Evolutionary conservation across 2,888 invertebrate species (phyloP), one percentile per base, ranked within the genome.

Genomic region (Eristalis intricaria): DNA sequence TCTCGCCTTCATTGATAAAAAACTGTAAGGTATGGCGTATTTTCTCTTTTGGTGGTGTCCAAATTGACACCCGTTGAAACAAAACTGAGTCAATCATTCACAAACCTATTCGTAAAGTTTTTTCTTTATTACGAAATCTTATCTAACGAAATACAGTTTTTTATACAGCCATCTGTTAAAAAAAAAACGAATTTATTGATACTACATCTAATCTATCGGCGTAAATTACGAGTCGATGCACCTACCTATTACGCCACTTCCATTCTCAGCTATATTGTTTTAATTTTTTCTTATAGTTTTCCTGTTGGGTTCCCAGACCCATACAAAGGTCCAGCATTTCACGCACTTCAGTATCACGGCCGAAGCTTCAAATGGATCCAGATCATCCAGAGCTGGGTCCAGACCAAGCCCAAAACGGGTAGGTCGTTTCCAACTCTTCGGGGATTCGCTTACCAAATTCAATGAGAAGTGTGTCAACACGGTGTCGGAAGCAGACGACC

Each of bases 391-490:
- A 29, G 89, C 93, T 61, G 92, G 50, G 1, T 19, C 50, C 19
- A 50, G 50, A 19, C 50, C 94, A 2, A 94, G 93, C 61, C 95
- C 95, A 0, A 94, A 94, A 89, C 93, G 94, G 58, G 95, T 96
- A 3, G 96, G 96, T 15, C 95, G 94, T 83, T 96, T 97, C 90
- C 96, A 96, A 92, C 93, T 96, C 3, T 95, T 95, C 90, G 94
- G 95, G 7, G 95, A 95, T 90, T 93, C 91, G 11, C 91, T 90
- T 66, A 93, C 91, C 74, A 94, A 91, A 90, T 98, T 97, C 92
- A 96, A 97, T 89, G 97, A 97, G 88, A 95, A 95, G 89, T 98
- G 98, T 93, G 95, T 96, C 32, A 97, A 98, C 91, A 96, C 98
- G 0, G 95, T 98, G 2, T 94, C 96, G 0, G 97, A 98, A 91